A percentile compares a stretch with the other conserved stretches of the same genome.
Evolutionary conservation across 2,113 vertebrate genomes (phyloP).

Genomic region (Bungarus multicinctus): DNA sequence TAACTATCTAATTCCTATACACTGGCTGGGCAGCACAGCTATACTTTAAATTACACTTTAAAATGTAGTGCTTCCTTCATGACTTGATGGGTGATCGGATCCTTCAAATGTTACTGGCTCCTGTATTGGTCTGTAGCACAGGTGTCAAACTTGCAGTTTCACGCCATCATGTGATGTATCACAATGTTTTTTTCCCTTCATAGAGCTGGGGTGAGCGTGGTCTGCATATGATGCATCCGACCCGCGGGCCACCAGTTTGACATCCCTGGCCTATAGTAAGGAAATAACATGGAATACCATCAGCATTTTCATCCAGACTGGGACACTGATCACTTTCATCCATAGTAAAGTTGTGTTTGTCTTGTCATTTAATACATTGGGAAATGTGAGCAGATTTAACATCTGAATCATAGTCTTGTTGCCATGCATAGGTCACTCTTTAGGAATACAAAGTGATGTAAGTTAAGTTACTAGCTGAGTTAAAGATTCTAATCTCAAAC

Average conservation of each 20-base stretch:
- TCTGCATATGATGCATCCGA: no score
- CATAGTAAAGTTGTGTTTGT: not conserved
- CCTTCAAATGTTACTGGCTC: not conserved
- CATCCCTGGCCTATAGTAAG: not conserved
- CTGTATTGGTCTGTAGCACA: not conserved
- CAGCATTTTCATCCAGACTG: not conserved
- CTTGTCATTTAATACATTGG: not conserved
- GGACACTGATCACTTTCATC: not conserved
- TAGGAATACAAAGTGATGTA: not conserved
- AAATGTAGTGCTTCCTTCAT: not conserved
- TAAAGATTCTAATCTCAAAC: not conserved
- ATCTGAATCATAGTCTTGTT: not conserved
- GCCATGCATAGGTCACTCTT: not conserved
- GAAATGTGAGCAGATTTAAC: not conserved
- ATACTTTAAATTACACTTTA: not conserved
- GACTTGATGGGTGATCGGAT: not conserved
- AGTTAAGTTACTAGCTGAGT: not conserved
- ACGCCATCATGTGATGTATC: no score
- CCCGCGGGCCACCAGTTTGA: no score
- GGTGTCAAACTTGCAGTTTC: no score
- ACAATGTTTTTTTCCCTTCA: no score
- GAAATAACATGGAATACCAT: not conserved
- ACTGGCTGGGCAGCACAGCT: no score
- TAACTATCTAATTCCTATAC: no score
- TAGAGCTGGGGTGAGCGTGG: no score